Evolutionary conservation across 1,140 invertebrate species (phyloP), one percentile per base, ranked within the genome.

Genomic region (Calliopsis andreniformis): DNA sequence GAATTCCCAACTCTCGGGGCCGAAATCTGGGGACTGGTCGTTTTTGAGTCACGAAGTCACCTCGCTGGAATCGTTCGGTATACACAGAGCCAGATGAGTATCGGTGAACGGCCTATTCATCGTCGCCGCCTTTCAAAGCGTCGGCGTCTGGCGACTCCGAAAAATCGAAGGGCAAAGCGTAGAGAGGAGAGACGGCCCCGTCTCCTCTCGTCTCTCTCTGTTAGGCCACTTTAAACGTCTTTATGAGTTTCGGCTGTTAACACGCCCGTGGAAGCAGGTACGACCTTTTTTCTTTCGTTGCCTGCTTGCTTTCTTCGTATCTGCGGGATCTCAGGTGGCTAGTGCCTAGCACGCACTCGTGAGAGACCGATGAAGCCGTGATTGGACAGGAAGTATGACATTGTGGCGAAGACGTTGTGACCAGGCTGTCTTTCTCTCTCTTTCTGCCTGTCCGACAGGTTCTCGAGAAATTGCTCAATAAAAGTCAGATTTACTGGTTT

Each of bases 211-310:
- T 69, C 56, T 82, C 62, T 81, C 78, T 82, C 79, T 83, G 71
- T 85, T 80, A 83, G 80, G 78, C 73, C 85, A 81, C 85, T 86
- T 87, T 89, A 89, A 89, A 90, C 84, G 86, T 89, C 88, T 90
- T 91, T 90, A 89, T 90, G 85, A 89, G 87, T 89, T 88, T 88
- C 78, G 88, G 86, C 87, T 90, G 86, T 90, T 89, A 90, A 90
- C 89, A 88, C 83, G 87, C 81, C 61, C 71, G 62, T 82, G 69
- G 62, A 66, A 82, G 51, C 76, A 83, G 82, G 71, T 76, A 83
- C 66, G 53, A 32, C 18, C 43, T 45, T 68, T 59, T 56, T 68
- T 35, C n/a, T n/a, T n/a, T n/a, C n/a, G n/a, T 66, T 51, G 43
- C 23, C 32, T 63, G 63, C 39, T 76, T 72, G 61, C 43, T 82